Base-by-base conservation (phyloP, 2,888 invertebrate species). In the Acleris holmiana region DNA sequence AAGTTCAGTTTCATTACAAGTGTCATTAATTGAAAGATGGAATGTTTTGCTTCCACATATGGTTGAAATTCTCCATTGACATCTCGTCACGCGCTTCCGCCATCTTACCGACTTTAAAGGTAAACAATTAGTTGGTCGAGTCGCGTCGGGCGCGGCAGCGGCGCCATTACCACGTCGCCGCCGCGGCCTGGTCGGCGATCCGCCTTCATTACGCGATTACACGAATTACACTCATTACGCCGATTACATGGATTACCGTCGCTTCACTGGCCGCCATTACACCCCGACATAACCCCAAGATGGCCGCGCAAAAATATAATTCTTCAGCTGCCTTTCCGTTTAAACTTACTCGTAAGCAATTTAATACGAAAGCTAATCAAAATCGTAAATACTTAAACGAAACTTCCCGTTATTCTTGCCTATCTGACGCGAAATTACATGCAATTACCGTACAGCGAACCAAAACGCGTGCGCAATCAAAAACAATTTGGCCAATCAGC, bases 401-500 rank as follows among this genome's bases (percentile, higher is more conserved):
- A 54, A 44, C 49, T 46, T 61, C 50, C 65, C 65, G 65, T 65
- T 65, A 55, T 40, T 55, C 64, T 59, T 55, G 49, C 54, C 59
- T 65, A 65, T 65, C 46, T 55, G 64, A 59, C 41, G 64, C 64
- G 59, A 65, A 65, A 65, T 64, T 58, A 58, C 60, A 40, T 55
- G 54, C 60, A 65, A 81, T 81, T 78, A 74, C 70, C 74, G 73
- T 73, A 79, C 72, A 68, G 63, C 69, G 71, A 69, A 74, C 73
- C 76, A 71, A 72, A 77, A 76, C 79, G 82, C 79, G 82, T 77
- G 82, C 82, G 84, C 81, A 83, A 80, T 85, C 81, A 80, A 79
- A 85, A 84, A 85, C 87, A 85, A 88, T 86, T 85, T 82, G 77
- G 75, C 73, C 80, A 80, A 76, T 83, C 80, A 75, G 75, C 75